Evolutionary conservation across 2,113 vertebrate genomes (phyloP).

Genomic region (Limnothrissa miodon): DNA sequence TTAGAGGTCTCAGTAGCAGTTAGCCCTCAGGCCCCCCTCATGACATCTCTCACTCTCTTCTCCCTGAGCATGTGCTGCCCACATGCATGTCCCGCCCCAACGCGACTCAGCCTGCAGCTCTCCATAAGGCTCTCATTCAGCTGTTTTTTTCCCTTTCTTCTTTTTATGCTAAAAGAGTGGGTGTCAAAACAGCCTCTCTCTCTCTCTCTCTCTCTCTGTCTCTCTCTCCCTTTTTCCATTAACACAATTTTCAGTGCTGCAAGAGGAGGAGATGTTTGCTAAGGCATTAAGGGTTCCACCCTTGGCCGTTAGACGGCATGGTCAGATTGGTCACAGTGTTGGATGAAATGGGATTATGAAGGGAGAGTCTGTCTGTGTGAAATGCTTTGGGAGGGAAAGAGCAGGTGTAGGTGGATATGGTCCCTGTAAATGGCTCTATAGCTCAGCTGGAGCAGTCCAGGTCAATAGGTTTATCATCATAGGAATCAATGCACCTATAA

Average conservation of each 20-base stretch:
- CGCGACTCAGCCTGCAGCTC: conserved; percentile 42
- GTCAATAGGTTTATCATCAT: background rate
- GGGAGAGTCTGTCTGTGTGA: conserved; percentile 26
- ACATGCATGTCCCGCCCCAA: conserved; percentile 54
- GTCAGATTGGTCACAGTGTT: conserved; percentile 40
- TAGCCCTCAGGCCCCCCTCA: conserved; percentile 33
- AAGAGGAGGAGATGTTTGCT: conserved; percentile 8
- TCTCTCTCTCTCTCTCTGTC: background rate
- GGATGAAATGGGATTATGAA: conserved; percentile 41
- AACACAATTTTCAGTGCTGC: conserved; percentile 19
- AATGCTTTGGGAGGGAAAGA: conserved; percentile 35
- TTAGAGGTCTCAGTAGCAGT: background rate
- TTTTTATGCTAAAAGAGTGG: conserved; percentile 56
- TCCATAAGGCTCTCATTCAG: conserved; percentile 61
- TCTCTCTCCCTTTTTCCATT: conserved; percentile 20
- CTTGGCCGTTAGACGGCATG: conserved; percentile 21
- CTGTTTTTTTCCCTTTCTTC: background rate
- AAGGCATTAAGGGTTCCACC: conserved; percentile 18
- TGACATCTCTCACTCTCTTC: conserved; percentile 57
- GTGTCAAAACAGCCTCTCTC: conserved; percentile 40
- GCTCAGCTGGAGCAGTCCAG: background rate
- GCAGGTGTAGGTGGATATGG: conserved; percentile 26
- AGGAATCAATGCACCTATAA: background rate
- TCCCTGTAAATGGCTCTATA: background rate
- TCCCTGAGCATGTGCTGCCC: conserved; percentile 63